Base-by-base conservation (phyloP, 2,888 invertebrate species). In the Cartodere bifasciata region DNA sequence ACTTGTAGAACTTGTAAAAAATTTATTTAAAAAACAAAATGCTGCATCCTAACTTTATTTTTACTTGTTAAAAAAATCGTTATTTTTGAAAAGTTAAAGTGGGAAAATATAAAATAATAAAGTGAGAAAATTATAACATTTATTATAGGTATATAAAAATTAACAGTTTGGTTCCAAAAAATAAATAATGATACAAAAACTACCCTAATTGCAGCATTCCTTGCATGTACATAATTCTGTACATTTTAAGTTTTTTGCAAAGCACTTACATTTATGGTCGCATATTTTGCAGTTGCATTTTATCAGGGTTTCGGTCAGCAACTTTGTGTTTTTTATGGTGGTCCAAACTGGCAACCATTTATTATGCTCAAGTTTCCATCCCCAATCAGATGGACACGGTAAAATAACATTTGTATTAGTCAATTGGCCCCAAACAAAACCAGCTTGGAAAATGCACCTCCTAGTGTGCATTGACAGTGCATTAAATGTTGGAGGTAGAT, bases 281-380 rank as follows among this genome's bases (percentile, higher is more conserved):
- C 20, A 17, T 6, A 17, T 17, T 17, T 17, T 17, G 20, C 20
- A 17, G n/a, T 7, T n/a, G n/a, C 20, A 17, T 17, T 17, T 17
- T 17, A 17, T 17, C 6, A 17, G 20, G 6, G 6, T n/a, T 6
- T 17, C n/a, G 20, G 6, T 7, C 6, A 9, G n/a, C 6, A 7
- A 9, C 6, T 6, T 7, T 7, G n/a, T 17, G 6, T 17, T n/a
- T 17, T 6, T 6, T 17, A 17, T 7, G 6, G 6, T n/a, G 6
- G n/a, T 7, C 20, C 20, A 17, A 7, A 7, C n/a, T n/a, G n/a
- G n/a, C 20, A 7, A 9, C 20, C 20, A 17, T 7, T 6, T 7
- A 7, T 17, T n/a, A 17, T 17, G 6, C 6, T 17, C 6, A 6
- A 17, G n/a, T n/a, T n/a, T 7, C 20, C 20, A 17, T 17, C 20